phyloP scores from a whole-genome alignment of 2,113 vertebrate species.

The Piprites chloris region DNA sequence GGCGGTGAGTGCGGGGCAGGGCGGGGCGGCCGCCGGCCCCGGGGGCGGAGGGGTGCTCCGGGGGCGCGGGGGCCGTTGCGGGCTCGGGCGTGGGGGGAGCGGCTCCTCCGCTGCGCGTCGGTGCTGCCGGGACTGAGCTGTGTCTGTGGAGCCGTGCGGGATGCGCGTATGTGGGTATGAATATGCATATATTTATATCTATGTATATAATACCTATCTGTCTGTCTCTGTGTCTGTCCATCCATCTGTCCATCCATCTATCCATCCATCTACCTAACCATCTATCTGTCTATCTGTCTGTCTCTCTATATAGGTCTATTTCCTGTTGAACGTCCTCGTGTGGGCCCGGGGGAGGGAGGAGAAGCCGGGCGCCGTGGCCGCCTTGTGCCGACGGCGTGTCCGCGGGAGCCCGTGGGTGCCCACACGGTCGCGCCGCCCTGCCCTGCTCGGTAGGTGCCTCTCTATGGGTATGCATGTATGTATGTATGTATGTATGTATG shows the following conservation, averaged over 20 bases:
- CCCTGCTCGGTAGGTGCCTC: background rate
- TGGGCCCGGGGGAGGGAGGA: background rate
- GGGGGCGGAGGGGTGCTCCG: background rate
- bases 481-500: no score
- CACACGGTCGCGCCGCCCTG: background rate
- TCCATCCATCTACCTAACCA: no score
- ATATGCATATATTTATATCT: rapidly evolving
- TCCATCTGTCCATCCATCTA: no score
- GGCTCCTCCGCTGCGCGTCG: background rate
- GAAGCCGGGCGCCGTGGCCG: background rate
- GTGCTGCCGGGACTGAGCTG: background rate
- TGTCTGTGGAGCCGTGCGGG: background rate
- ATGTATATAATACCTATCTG: rapidly evolving
- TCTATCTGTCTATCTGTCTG: background rate
- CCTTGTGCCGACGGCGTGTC: background rate
- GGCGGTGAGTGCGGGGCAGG: constrained; percentile 5
- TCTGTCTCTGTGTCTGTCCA: no score
- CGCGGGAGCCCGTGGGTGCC: background rate
- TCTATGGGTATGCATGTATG: rapidly evolving
- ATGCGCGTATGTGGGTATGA: rapidly evolving
- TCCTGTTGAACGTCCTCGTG: background rate
- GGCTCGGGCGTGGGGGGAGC: background rate
- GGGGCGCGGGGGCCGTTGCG: background rate
- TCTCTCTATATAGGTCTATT: rapidly evolving
- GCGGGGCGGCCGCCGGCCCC: background rate